Percentiles rank a stretch among this genome's conserved stretches.
Evolutionary conservation across 2,888 invertebrate genomes (phyloP).

Genomic region (Drosophila infuscata): DNA sequence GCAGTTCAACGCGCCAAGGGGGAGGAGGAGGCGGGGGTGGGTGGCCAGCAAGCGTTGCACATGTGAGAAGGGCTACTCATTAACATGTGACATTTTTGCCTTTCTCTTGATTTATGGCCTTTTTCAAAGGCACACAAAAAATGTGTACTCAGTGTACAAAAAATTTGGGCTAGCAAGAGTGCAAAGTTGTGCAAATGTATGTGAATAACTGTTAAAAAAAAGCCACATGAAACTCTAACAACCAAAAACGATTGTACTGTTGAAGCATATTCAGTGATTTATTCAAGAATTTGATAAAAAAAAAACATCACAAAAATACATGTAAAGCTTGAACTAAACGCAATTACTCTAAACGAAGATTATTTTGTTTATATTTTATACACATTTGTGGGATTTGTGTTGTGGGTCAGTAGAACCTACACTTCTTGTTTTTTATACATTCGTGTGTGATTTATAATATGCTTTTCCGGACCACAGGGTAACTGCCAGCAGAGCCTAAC

Average conservation of each 20-base stretch:
- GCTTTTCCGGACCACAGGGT: no score
- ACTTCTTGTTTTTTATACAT: not conserved
- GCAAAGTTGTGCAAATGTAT: conserved; percentile 5
- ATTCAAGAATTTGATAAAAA: not conserved
- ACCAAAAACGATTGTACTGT: not conserved
- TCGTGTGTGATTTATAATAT: not conserved
- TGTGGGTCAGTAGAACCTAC: not conserved
- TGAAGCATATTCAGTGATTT: not conserved
- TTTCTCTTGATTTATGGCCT: conserved; percentile 27
- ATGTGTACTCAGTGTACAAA: not conserved
- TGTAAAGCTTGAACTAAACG: not conserved
- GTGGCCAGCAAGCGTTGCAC: conserved; percentile 11
- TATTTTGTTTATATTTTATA: not conserved
- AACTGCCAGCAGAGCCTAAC: not conserved
- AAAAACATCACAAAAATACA: not conserved
- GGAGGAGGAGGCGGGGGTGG: not conserved
- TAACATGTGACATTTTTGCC: conserved; percentile 46
- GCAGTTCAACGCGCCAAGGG: conserved; percentile 21
- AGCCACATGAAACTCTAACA: not conserved
- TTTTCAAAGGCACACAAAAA: conserved; percentile 9
- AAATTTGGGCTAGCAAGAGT: not conserved
- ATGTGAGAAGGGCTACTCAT: conserved; percentile 39
- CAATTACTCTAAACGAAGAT: not conserved
- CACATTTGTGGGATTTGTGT: not conserved
- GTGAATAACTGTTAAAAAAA: not conserved